Base-by-base conservation (phyloP, 2,113 vertebrate genomes). In the Takifugu flavidus region DNA sequence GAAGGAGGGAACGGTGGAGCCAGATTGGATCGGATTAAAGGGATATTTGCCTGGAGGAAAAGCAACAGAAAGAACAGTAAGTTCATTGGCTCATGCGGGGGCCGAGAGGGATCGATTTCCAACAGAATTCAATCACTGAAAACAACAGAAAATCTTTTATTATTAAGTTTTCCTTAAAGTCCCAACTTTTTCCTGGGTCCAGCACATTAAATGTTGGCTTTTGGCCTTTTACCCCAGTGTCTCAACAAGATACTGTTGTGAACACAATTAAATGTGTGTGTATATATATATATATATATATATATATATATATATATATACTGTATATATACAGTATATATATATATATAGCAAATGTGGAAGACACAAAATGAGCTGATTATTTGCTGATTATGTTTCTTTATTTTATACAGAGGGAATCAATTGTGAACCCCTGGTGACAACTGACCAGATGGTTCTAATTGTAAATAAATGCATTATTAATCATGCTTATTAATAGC, bases 371-470 rank as follows among this genome's bases (percentile, higher is more conserved):
- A 39, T 11, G 11, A 10, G 34, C 7, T 39, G 34, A 39, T 39
- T 5, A 34, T 34, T 4, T 34, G 31, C 5, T 34, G 31, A 34
- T 34, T 29, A 29, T 29, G 29, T 29, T 29, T 3, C 31, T 34
- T 6, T 34, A 34, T 34, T 34, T 34, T 34, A 34, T 5, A 34
- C 31, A 34, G 5, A 34, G 31, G 31, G 6, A 34, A 34, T 34
- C 3, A 3, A 29, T 29, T 34, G 31, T 34, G 31, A 34, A 34
- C 4, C 8, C 1, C 31, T 7, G 5, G 6, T 34, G 8, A 34
- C 1, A 7, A 71, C 44, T 60, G 59, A 66, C 64, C 75, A 70
- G 51, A 34, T 34, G 31, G 8, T 34, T 34, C 5, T 34, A 34
- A 7, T 20, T 34, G 31, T 34, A 34, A 34, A 34, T 34, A 5